These are phyloP conservation scores for Scomberomorus guttatus DNA, from an alignment of 2,797 vertebrate genomes.

Conservation along the genomic window DNA sequence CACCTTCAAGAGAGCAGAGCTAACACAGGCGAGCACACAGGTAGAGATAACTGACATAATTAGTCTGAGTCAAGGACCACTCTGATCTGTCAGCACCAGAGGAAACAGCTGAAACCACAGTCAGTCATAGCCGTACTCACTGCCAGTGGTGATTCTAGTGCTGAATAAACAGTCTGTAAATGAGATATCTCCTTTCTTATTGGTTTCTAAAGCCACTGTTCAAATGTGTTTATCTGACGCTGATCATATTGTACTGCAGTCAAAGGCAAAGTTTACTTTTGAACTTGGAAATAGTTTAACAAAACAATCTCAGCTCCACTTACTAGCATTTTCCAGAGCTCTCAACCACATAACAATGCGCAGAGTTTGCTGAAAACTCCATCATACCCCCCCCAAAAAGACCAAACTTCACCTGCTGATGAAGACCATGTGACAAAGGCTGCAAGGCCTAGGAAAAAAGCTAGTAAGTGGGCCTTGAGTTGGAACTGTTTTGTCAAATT, in stretches of 20 bases:
- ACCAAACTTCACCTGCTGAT: too few species aligned
- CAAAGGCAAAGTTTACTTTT: not conserved
- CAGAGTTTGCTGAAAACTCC: too few species aligned
- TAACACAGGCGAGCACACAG: not conserved
- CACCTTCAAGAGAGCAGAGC: not conserved
- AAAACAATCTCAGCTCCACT: too few species aligned
- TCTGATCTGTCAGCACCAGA: too few species aligned
- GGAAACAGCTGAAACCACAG: not conserved
- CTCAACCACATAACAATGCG: not conserved
- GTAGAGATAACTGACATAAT: conserved; percentile 5
- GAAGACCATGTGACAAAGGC: too few species aligned
- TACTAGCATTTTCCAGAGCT: not conserved
- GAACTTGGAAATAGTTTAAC: too few species aligned
- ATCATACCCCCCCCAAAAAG: too few species aligned
- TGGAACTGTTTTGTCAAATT: not conserved
- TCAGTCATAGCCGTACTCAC: conserved; percentile 6
- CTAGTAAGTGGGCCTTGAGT: too few species aligned
- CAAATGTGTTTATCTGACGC: not conserved
- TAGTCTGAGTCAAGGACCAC: not conserved
- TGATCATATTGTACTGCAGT: too few species aligned
- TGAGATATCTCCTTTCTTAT: too few species aligned
- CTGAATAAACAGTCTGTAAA: not conserved
- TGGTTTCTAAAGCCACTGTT: too few species aligned
- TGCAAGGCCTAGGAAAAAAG: not conserved
- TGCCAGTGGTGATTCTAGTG: not conserved